Conservation (phyloP, 2,888 invertebrate species). For the Coenonympha glycerion region DNA sequence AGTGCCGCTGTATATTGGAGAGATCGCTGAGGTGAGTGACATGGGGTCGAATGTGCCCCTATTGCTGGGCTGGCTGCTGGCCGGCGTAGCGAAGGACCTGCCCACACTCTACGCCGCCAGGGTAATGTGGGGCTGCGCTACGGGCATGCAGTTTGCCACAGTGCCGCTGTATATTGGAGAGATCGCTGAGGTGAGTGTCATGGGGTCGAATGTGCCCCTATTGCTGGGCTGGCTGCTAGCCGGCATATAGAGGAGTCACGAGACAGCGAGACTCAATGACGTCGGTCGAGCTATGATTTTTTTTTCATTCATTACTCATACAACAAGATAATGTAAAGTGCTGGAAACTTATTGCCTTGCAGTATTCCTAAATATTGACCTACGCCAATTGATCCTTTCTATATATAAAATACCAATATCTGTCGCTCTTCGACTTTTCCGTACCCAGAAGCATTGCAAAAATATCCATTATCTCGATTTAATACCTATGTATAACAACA, state of each 20-base stretch:
- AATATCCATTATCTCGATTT: no score
- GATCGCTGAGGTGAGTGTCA: conserved; percentile 79
- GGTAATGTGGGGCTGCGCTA: conserved; percentile 78
- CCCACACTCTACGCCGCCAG: conserved; percentile 74
- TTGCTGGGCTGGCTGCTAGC: conserved; percentile 82
- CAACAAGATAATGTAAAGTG: no score
- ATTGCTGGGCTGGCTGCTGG: conserved; percentile 81
- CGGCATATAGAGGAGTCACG: conserved; percentile 52
- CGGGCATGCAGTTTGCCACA: conserved; percentile 82
- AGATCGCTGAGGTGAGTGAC: conserved; percentile 81
- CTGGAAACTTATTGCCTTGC: no score
- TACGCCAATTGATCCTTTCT: no score
- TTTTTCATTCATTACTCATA: no score
- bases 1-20: conserved; percentile 89
- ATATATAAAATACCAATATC: no score
- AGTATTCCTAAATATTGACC: no score
- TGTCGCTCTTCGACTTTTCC: no score
- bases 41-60: background rate
- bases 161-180: conserved; percentile 91
- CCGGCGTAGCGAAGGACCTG: conserved; percentile 75
- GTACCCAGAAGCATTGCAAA: no score
- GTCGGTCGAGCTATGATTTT: no score
- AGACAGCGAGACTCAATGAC: background rate
- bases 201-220: background rate
- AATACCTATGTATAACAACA: no score